Percentiles rank a stretch among this genome's conserved stretches.
These are phyloP conservation scores for Coleophora deauratella DNA, from an alignment of 2,888 invertebrate genomes.

Conservation along the genomic window DNA sequence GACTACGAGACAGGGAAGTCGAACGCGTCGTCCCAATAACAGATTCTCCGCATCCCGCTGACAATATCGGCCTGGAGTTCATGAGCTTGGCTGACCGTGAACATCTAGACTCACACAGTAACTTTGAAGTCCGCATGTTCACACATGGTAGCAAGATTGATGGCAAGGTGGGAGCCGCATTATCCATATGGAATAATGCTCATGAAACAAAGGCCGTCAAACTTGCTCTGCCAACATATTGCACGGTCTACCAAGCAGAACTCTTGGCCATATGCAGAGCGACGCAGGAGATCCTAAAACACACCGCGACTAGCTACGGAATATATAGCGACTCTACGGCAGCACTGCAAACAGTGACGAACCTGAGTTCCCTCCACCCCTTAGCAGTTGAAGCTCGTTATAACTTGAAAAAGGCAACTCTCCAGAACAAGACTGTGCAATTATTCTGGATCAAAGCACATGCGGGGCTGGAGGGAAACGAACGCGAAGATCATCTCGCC, in stretches of 20 bases:
- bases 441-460: not conserved
- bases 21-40: not conserved
- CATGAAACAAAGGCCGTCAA: slow-evolving; percentile 6
- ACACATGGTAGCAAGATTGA: not conserved
- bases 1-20: not conserved
- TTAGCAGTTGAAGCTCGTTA: slow-evolving; percentile 6
- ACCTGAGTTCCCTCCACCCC: slow-evolving; percentile 7
- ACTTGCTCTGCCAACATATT: slow-evolving; percentile 6
- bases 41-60: not conserved
- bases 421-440: too few relatives aligned
- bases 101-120: not conserved
- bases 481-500: not conserved
- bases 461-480: not conserved
- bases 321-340: too few relatives aligned
- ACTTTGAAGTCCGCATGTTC: not conserved
- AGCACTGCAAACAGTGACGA: too few relatives aligned
- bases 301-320: slow-evolving; percentile 4
- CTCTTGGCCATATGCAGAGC: too few relatives aligned
- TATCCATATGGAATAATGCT: slow-evolving; percentile 4
- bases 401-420: not conserved
- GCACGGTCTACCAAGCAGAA: slow-evolving; percentile 7
- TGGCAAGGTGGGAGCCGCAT: slow-evolving; percentile 1
- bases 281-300: too few relatives aligned
- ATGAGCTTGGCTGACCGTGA: not conserved
- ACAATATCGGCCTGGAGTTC: not conserved